These are phyloP conservation scores for Ecliptopera silaceata DNA, from an alignment of 2,888 invertebrate genomes.

Conservation along the genomic window DNA sequence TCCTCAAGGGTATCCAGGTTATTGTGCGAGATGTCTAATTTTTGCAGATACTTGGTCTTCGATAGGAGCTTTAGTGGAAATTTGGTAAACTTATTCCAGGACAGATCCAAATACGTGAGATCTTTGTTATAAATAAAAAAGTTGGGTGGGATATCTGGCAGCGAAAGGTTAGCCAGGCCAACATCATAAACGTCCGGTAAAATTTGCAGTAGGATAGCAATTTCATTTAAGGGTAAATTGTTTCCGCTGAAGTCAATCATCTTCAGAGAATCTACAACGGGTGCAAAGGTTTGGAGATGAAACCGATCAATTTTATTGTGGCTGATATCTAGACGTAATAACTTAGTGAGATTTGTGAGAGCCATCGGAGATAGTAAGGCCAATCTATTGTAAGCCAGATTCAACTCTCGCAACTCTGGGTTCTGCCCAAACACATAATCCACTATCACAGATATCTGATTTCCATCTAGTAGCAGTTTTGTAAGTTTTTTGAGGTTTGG, in stretches of 20 bases:
- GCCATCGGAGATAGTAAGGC: constrained; percentile 89
- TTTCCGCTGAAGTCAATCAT: constrained; percentile 88
- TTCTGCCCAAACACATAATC: constrained; percentile 87
- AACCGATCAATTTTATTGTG: constrained; percentile 89
- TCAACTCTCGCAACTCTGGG: constrained; percentile 77
- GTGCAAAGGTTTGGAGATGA: constrained; percentile 84
- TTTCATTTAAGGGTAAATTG: constrained; percentile 80
- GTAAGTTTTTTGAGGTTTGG: constrained; percentile 86
- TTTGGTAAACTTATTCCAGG: constrained; percentile 86
- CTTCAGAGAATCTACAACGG: constrained; percentile 84
- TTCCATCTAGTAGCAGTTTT: constrained; percentile 87
- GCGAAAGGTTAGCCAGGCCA: constrained; percentile 83
- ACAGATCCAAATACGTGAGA: constrained; percentile 87
- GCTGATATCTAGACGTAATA: constrained; percentile 88
- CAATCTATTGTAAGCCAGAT: constrained; percentile 88
- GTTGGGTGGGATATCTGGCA: constrained; percentile 81
- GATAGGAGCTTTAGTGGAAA: constrained; percentile 82
- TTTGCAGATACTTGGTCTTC: constrained; percentile 82
- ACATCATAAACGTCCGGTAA: constrained; percentile 82
- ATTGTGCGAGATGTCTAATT: constrained; percentile 89
- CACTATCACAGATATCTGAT: constrained; percentile 89
- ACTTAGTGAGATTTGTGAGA: constrained; percentile 87
- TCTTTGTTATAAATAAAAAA: constrained; percentile 84
- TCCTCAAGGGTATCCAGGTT: constrained; percentile 85
- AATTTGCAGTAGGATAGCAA: constrained; percentile 82